Evolutionary conservation across 35 echinoderm and acorn worm species (phyloP).

Genomic region (Anneissia japonica): DNA sequence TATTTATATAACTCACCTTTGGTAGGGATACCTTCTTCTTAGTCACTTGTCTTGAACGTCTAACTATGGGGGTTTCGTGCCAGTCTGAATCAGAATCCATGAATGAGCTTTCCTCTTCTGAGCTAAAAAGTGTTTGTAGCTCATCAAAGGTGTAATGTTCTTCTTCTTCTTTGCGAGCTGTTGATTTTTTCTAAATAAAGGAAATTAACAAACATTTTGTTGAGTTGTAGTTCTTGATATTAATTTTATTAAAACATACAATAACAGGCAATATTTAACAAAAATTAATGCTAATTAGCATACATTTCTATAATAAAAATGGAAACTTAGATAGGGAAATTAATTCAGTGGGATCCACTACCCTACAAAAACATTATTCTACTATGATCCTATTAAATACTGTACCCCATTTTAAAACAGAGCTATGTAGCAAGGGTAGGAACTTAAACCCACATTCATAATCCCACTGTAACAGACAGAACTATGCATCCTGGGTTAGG

Average conservation of each 20-base stretch:
- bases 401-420: too few species aligned
- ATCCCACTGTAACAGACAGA: too few species aligned
- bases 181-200: neutral
- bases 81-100: constrained; percentile 56
- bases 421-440: too few species aligned
- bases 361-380: too few species aligned
- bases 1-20: neutral
- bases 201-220: neutral
- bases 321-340: too few species aligned
- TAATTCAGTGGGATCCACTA: too few species aligned
- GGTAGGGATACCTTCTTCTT: neutral
- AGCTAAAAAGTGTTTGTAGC: neutral
- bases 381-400: too few species aligned
- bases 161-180: neutral
- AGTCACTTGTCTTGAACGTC: neutral
- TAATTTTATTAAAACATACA: neutral
- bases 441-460: too few species aligned
- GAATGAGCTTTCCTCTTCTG: neutral
- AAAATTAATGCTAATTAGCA: too few species aligned
- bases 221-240: neutral
- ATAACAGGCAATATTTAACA: neutral
- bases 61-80: constrained; percentile 37
- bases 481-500: too few species aligned
- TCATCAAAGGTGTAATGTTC: constrained; percentile 5
- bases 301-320: too few species aligned